A percentile compares a stretch with the other conserved stretches of the same genome.
Conservation (phyloP, 2,888 invertebrate genomes). For the Acrobasis consociella region DNA sequence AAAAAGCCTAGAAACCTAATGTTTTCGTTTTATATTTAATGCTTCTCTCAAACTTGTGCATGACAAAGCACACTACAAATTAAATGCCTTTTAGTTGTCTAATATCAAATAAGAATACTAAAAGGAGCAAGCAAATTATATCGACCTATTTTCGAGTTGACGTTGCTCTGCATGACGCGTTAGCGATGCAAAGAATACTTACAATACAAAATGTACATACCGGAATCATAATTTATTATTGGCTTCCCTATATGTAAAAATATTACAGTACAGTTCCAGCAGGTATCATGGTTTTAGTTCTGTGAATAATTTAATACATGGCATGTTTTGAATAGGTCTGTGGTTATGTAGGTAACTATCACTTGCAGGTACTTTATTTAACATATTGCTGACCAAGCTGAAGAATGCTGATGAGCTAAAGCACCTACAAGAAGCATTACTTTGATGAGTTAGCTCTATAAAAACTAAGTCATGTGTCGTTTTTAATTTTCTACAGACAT, state of each 20-base stretch:
- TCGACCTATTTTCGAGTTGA: conserved; percentile 75
- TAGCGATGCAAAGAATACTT: conserved; percentile 40
- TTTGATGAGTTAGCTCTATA: conserved; percentile 9
- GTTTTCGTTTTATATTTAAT: not conserved
- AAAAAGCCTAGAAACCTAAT: not conserved
- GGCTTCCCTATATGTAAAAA: too few relatives aligned
- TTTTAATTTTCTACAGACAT: not conserved
- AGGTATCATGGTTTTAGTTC: not conserved
- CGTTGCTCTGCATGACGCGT: conserved; percentile 77
- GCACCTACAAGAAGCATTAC: conserved; percentile 5
- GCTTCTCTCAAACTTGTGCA: not conserved
- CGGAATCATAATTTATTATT: too few relatives aligned
- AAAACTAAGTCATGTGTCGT: not conserved
- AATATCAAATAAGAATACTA: not conserved
- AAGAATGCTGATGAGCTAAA: conserved; percentile 16
- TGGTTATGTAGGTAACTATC: not conserved
- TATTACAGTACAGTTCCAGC: too few relatives aligned
- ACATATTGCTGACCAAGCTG: conserved; percentile 32
- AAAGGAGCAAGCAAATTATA: conserved; percentile 27
- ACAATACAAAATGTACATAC: too few relatives aligned
- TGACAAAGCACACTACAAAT: not conserved
- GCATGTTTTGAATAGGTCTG: not conserved
- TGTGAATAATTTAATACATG: not conserved
- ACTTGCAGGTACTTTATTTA: not conserved
- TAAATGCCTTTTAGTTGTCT: not conserved